Evolutionary conservation across 2,888 invertebrate species (phyloP).

Genomic region (Drosophila falleni): DNA sequence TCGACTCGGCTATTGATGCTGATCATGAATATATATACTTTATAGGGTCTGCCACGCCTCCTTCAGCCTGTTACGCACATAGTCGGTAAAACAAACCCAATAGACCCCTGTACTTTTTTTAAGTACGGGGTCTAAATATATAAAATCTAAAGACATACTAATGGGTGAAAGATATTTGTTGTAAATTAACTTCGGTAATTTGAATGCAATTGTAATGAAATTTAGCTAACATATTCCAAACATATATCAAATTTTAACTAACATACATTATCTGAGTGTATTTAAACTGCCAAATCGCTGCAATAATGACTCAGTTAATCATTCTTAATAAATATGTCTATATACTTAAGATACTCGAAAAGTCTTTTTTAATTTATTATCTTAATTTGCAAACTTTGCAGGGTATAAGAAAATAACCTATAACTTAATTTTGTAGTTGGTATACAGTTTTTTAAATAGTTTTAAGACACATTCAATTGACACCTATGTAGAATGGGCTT

Average conservation of each 20-base stretch:
- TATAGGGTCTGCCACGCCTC: too few species aligned
- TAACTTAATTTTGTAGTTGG: background rate
- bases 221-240: background rate
- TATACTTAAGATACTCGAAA: too few species aligned
- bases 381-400: background rate
- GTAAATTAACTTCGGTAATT: background rate
- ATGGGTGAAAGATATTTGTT: too few species aligned
- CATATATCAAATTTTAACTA: background rate
- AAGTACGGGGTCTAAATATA: too few species aligned
- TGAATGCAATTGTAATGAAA: background rate
- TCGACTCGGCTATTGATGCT: too few species aligned
- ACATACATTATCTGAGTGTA: background rate
- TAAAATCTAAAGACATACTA: background rate
- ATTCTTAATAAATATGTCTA: too few species aligned
- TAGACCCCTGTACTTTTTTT: too few species aligned
- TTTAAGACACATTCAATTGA: background rate
- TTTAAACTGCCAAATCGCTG: background rate
- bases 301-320: too few species aligned
- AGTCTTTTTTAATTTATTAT: background rate
- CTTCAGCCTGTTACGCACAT: too few species aligned
- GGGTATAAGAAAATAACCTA: background rate
- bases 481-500: slow-evolving; percentile 4
- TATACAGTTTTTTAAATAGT: background rate
- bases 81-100: too few species aligned
- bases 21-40: too few species aligned